phyloP scores from a whole-genome alignment of 1,140 invertebrate genomes.

The Atopsyche davidsoni region DNA sequence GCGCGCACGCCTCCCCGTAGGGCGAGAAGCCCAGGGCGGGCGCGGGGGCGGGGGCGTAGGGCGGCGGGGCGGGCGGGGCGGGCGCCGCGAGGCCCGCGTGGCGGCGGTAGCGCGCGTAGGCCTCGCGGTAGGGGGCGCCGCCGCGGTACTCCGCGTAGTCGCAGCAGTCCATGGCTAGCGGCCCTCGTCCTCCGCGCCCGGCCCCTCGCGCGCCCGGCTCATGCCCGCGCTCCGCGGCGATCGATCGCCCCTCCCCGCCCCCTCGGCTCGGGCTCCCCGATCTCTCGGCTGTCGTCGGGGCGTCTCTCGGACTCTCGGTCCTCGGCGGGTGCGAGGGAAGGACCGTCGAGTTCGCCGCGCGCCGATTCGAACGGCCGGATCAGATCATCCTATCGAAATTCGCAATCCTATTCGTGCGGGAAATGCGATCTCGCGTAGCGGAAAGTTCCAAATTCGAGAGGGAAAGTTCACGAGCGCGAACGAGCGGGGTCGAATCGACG shows the following conservation, averaged over 20 bases:
- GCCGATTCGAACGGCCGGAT: not conserved
- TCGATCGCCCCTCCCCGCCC: conserved; percentile 1
- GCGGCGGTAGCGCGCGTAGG: conserved; percentile 9
- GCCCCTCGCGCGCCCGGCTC: not conserved
- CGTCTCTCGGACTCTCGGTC: not conserved
- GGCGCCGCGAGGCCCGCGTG: conserved; percentile 1
- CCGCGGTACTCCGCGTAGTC: conserved; percentile 22
- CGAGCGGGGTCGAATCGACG: too few species aligned
- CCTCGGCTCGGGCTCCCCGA: not conserved
- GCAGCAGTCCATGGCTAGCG: conserved; percentile 25
- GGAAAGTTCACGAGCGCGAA: too few species aligned
- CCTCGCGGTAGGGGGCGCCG: conserved; percentile 8
- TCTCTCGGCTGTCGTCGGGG: not conserved
- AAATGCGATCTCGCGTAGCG: too few species aligned
- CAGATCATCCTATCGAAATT: not conserved
- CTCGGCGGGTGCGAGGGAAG: not conserved
- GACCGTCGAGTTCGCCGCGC: not conserved
- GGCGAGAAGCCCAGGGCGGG: conserved; percentile 1
- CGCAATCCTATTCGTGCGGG: too few species aligned
- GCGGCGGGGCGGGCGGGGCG: too few species aligned
- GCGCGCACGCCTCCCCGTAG: not conserved
- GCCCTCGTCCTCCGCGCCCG: not conserved
- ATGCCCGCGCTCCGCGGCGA: not conserved
- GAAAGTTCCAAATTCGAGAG: too few species aligned
- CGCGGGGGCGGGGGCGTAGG: conserved; percentile 1